Evolutionary conservation across 2,113 vertebrate species (phyloP).

Genomic region (Hystrix cristata): DNA sequence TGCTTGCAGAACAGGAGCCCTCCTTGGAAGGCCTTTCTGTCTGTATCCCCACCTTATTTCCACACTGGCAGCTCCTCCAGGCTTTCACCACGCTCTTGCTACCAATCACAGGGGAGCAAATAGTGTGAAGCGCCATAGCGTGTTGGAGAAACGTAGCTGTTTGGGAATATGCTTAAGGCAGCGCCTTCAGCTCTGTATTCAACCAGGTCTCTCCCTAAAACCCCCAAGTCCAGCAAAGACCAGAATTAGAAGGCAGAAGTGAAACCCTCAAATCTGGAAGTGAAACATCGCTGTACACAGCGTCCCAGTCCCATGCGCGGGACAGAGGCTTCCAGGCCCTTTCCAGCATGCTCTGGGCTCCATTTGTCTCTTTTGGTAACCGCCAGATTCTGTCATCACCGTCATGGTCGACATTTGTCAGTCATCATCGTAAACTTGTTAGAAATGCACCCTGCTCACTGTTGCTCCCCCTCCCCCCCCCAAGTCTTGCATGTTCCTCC

Average conservation of each 20-base stretch:
- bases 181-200: background rate
- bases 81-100: background rate
- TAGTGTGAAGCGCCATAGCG: background rate
- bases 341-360: background rate
- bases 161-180: background rate
- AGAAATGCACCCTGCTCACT: fast-evolving
- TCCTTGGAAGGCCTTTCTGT: background rate
- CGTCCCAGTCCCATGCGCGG: background rate
- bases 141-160: background rate
- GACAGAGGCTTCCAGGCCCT: no score
- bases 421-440: background rate
- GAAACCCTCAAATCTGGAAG: background rate
- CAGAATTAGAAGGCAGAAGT: background rate
- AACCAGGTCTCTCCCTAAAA: background rate
- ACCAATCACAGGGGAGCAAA: background rate
- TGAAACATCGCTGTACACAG: background rate
- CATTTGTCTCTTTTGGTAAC: background rate
- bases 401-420: fast-evolving
- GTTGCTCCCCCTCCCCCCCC: background rate
- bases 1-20: background rate
- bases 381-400: fast-evolving
- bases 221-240: background rate
- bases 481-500: background rate
- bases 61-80: background rate
- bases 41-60: background rate